phyloP scores from a whole-genome alignment of 2,797 vertebrate genomes.

The Triplophysa yarkandensis region DNA sequence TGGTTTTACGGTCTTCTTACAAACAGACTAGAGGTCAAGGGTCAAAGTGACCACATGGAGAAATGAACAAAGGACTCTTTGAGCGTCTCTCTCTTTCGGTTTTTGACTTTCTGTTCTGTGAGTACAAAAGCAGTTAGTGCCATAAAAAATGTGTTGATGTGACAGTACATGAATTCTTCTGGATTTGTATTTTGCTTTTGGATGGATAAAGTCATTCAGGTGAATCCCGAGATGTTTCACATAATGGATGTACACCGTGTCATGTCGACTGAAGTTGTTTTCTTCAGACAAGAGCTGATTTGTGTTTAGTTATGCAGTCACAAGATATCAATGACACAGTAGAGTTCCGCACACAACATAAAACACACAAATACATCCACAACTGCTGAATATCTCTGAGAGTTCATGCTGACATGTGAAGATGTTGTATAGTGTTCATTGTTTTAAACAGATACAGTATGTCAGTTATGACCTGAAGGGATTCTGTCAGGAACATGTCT shows the following conservation, averaged over 20 bases:
- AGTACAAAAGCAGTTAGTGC: not conserved
- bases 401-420: not conserved
- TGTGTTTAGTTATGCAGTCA: constrained; percentile 4
- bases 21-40: constrained; percentile 47
- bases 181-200: not conserved
- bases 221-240: too few relatives aligned
- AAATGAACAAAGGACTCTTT: constrained; percentile 52
- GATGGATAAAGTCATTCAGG: not conserved
- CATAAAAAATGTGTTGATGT: constrained; percentile 5
- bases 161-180: not conserved
- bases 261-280: not conserved
- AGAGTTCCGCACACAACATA: not conserved
- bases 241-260: too few relatives aligned
- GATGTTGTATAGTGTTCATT: not conserved
- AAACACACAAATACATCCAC: not conserved
- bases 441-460: too few relatives aligned
- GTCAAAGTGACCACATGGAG: constrained; percentile 50
- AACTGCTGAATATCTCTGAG: not conserved
- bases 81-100: not conserved
- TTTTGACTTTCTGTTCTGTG: not conserved
- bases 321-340: constrained; percentile 19
- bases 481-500: not conserved
- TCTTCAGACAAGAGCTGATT: not conserved
- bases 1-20: constrained; percentile 32
- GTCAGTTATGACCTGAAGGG: not conserved